Base-by-base conservation (phyloP, 2,113 vertebrate species). In the Edolisoma coerulescens region DNA sequence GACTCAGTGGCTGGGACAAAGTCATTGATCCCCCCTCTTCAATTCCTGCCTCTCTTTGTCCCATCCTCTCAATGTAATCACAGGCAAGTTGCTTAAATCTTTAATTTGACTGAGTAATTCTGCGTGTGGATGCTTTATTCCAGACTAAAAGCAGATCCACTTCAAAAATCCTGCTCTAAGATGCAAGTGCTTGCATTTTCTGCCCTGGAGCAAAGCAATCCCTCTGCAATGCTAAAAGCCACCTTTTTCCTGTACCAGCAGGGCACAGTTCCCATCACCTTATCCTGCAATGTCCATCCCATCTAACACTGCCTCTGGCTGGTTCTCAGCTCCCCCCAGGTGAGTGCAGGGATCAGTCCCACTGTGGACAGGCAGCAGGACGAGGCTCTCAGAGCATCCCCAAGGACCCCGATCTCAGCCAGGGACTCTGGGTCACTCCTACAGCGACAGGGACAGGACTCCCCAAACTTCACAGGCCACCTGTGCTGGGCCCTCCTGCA, bases 321-420 rank as follows among this genome's bases (percentile, higher is more conserved):
- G 69, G 18, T 2, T 7, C 63, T 37, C 63, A 24, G 44, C 12
- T 67, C 8, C 37, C n/a, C 10, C 27, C 2, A 2, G 0, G 3
- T 3, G 24, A 50, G 26, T 10, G 26, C 30, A n/a, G 35, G 13
- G n/a, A 63, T 49, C 22, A 15, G 41, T 15, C 47, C 67, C 21
- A 60, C 65, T 13, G 71, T 9, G 7, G 11, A 5, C 1, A n/a
- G 64, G 15, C 53, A 67, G 73, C 52, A 50, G 41, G 32, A 41
- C 0, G 1, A 39, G 15, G 32, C 27, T 84, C 56, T 50, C 1
- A 0, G 42, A 85, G n/a, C 75, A 44, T 13, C 78, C 39, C 54
- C 20, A 6, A 13, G 11, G 2, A 3, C 45, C 27, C 63, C 4
- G 20, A 68, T 6, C 74, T n/a, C 30, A 27, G 7, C 68, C 22